Evolutionary conservation across 92 coral and sea anemone species (phyloP), one percentile per base, ranked within the genome.

Genomic region (Actinernus sp.): DNA sequence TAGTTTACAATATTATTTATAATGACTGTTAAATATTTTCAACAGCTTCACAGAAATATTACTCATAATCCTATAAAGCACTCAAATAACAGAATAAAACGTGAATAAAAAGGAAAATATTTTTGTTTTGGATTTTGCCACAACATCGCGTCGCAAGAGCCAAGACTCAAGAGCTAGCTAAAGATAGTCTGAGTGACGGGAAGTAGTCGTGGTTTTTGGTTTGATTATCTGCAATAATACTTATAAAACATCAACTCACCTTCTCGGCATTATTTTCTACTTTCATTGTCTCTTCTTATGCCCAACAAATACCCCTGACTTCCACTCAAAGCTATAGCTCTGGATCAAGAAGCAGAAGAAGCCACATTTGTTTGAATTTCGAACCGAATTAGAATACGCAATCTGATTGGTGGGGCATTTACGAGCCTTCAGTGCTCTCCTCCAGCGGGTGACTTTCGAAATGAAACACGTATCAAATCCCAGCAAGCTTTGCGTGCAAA

Each of bases 401-500:
- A 50, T 58, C 66, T 79, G 86, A 79, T 79, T 79, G 86, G 86
- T 70, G 43, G 61, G 36, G 9, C 26, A 33, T 13, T 19, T 8
- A 20, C 50, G 45, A 19, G 60, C 31, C 83, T 47, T 28, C 76
- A 30, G 39, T 68, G 47, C 5, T 0, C 12, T 0, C 24, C 12
- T 10, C 13, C 51, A 67, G 71, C 82, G 82, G 81, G 41, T 12
- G 37, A 22, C 21, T 46, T 72, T 18, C 22, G 19, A 17, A 45
- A 45, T 9, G 11, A 45, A 45, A 45, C 89, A 88, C 95, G 95
- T 88, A 61, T 78, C 59, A 61, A 56, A 19, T 37, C 86, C 95
- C 95, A 79, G 7, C 29, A 71, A 46, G 72, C 91, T 28, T 0
- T 60, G 87, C 88, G 65, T 32, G 78, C 51, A 29, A 75, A 85